Evolutionary conservation across 2,113 vertebrate genomes (phyloP).

Genomic region (Psophia crepitans): DNA sequence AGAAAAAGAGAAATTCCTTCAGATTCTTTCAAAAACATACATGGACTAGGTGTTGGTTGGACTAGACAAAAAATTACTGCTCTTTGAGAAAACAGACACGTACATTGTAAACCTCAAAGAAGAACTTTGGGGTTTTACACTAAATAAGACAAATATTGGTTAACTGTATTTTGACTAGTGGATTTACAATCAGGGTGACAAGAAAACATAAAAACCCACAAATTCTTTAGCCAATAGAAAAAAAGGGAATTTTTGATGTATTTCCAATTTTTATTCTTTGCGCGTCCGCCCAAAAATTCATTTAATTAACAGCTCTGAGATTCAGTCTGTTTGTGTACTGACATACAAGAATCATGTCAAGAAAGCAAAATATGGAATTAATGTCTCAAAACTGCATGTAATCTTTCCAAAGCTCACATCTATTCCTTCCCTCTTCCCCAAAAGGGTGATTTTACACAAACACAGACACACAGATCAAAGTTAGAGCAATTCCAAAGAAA

Average conservation of each 20-base stretch:
- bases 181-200: not conserved
- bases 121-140: not conserved
- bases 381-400: not conserved
- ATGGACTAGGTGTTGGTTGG: not conserved
- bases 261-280: slow-evolving; percentile 24
- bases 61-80: not conserved
- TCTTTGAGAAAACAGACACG: not conserved
- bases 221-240: not conserved
- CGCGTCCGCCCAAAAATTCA: not conserved
- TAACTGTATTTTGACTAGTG: not conserved
- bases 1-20: not conserved
- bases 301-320: slow-evolving; percentile 32
- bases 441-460: not conserved
- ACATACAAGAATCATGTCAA: slow-evolving; percentile 6
- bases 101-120: not conserved
- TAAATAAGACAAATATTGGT: not conserved
- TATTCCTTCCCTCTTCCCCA: not conserved
- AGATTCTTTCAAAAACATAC: not conserved
- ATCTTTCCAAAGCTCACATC: not conserved
- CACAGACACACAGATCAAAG: not conserved
- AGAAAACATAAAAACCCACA: not conserved
- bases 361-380: slow-evolving; percentile 15
- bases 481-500: not conserved
- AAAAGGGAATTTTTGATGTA: not conserved
- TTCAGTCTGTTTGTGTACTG: slow-evolving; percentile 2